Base-by-base conservation (phyloP, 2,888 invertebrate genomes). In the Chydorus sphaericus region DNA sequence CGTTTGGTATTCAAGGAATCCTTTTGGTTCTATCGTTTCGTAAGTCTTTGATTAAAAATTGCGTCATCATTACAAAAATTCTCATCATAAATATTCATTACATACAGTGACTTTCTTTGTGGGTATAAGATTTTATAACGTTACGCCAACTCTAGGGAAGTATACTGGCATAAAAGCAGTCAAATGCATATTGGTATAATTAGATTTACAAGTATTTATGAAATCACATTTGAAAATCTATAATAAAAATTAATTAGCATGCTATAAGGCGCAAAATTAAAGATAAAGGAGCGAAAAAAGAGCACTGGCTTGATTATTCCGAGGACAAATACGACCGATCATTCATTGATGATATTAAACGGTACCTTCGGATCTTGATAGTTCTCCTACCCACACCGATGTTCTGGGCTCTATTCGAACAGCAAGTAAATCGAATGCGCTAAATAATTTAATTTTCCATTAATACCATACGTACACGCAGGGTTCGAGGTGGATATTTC, bases 351-450 rank as follows among this genome's bases (percentile, higher is more conserved):
- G 93, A 94, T 63, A 77, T 90, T 10, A 90, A 88, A 68, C 73
- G 78, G 0, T 72, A 88, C 1, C 68, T 89, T 8, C 77, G 80
- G 60, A 83, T 94, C 1, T 70, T 93, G 8, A 76, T 84, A 6
- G 75, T 94, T 2, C 94, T 86, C 67, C 70, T 94, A 28, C 96
- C 97, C 0, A 72, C 94, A 49, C 93, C 94, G 0, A 76, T 97
- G n/a, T 97, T 96, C 71, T 97, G 94, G 94, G 90, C 96, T 0
- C 75, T 97, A 0, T 96, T 85, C 69, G 96, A 97, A 69, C 97
- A 97, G 69, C 92, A 91, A 75, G 85, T 81, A 67, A 63, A 68
- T 55, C n/a, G n/a, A n/a, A n/a, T n/a, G n/a, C n/a, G n/a, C n/a
- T 49, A 5, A 30, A 23, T 55, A 18, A 31, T 38, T 53, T 30